Evolutionary conservation across 2,113 vertebrate species (phyloP).

Genomic region (Sigmodon hispidus): DNA sequence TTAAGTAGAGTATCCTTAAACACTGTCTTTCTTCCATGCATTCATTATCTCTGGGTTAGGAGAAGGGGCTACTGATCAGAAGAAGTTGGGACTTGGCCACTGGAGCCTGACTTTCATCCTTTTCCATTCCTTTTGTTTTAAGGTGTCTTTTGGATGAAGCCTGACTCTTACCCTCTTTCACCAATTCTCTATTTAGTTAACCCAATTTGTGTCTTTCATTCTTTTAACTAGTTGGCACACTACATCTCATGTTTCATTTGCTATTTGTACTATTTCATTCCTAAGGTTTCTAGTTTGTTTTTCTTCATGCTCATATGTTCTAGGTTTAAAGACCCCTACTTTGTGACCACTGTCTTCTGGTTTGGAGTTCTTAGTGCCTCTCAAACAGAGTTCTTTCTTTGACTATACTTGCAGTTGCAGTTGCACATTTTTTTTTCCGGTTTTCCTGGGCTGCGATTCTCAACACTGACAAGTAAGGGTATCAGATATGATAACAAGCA

Average conservation of each 20-base stretch:
- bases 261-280: background rate
- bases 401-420: background rate
- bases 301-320: background rate
- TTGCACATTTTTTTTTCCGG: background rate
- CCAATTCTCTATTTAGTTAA: slow-evolving; percentile 1
- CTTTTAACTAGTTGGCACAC: background rate
- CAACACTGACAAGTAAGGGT: background rate
- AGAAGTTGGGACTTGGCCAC: background rate
- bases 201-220: background rate
- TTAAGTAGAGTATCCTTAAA: background rate
- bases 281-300: background rate
- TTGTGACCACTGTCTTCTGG: background rate
- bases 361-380: background rate
- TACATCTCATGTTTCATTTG: background rate
- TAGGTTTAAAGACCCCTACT: background rate
- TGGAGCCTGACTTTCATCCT: background rate
- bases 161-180: background rate
- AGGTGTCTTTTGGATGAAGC: background rate
- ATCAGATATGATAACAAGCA: background rate
- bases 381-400: background rate
- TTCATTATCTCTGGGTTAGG: background rate
- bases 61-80: background rate
- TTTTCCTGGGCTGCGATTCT: background rate
- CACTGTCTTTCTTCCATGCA: background rate
- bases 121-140: slow-evolving; percentile 1